A percentile compares a stretch with the other conserved stretches of the same genome.
These are phyloP conservation scores for Anthophora plumipes DNA, from an alignment of 2,888 invertebrate species.

Conservation along the genomic window DNA sequence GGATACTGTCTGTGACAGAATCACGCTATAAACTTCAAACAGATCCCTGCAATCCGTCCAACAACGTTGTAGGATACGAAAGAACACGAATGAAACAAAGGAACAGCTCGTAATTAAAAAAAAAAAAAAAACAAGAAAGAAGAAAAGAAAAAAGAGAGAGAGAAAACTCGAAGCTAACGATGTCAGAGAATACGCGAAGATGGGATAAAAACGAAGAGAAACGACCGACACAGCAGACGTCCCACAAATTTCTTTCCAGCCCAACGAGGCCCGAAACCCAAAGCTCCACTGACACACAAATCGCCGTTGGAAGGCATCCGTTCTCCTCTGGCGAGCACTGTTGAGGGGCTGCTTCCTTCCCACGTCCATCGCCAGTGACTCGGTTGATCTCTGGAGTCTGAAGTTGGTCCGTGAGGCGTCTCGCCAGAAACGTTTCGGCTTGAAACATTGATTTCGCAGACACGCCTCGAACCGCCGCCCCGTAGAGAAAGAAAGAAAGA, in stretches of 20 bases:
- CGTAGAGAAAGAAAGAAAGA: background rate
- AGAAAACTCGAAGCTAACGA: background rate
- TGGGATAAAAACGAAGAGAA: background rate
- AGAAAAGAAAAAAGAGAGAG: too few species aligned
- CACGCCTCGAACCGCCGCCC: constrained; percentile 41
- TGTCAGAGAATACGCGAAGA: background rate
- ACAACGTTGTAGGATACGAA: background rate
- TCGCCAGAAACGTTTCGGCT: too few species aligned
- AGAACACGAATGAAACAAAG: background rate
- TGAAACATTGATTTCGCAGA: constrained; percentile 55
- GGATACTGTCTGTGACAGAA: too few species aligned
- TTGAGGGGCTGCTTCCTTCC: background rate
- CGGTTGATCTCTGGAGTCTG: too few species aligned
- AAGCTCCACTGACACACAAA: constrained; percentile 23
- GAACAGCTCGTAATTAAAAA: background rate
- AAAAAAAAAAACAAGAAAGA: too few species aligned
- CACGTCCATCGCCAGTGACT: background rate
- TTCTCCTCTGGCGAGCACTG: background rate
- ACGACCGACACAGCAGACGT: background rate
- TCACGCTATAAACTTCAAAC: too few species aligned
- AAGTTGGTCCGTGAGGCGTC: background rate
- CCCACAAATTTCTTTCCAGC: background rate
- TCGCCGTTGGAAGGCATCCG: background rate
- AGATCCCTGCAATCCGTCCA: too few species aligned
- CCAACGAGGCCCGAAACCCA: background rate